Conservation (phyloP, 2,888 invertebrate species). For the Torymus texanus region DNA sequence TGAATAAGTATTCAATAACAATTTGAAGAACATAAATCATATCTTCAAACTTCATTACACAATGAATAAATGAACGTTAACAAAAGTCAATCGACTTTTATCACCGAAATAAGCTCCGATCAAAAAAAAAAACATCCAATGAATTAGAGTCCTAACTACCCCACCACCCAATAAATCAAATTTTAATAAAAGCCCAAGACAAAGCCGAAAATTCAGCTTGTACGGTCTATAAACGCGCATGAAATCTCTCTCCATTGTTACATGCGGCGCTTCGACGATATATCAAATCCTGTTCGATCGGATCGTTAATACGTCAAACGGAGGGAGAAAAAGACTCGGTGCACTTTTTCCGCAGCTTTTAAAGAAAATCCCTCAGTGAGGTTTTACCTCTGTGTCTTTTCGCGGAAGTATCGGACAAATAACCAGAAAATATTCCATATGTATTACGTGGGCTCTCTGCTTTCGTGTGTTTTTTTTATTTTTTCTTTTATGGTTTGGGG, state of each 20-base stretch:
- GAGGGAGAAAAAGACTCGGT: neutral
- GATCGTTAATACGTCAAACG: slow-evolving; percentile 26
- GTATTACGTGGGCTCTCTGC: neutral
- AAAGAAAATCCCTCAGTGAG: neutral
- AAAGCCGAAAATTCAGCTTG: neutral
- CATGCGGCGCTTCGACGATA: neutral
- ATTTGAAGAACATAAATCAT: no score
- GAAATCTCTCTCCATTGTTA: slow-evolving; percentile 21
- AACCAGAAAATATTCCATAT: slow-evolving; percentile 15
- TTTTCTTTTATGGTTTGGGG: no score
- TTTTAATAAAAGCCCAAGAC: neutral
- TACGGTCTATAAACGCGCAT: neutral
- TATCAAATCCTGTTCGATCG: slow-evolving; percentile 29
- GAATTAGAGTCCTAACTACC: no score
- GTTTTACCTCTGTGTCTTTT: slow-evolving; percentile 8
- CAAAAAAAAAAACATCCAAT: no score
- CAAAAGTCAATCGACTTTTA: no score
- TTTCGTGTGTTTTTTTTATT: neutral
- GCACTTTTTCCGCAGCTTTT: neutral
- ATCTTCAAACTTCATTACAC: no score
- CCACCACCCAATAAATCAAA: no score
- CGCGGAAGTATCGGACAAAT: slow-evolving; percentile 27
- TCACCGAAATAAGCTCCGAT: no score
- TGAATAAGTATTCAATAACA: no score
- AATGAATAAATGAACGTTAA: no score